Base-by-base conservation (phyloP, 2,888 invertebrate genomes). In the Cloeon dipterum region DNA sequence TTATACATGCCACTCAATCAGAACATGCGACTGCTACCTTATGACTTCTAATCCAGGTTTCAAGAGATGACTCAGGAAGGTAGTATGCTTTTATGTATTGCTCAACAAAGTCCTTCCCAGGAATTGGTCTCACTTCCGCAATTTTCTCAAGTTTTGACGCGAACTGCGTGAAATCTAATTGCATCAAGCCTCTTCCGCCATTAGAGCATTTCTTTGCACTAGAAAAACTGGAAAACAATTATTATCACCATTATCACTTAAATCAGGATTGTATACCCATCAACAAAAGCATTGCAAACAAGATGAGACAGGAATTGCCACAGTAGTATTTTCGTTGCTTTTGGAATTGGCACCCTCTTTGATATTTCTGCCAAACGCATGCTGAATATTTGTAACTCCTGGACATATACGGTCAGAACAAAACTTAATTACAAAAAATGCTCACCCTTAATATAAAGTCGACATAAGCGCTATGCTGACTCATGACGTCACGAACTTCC, bases 41-140 rank as follows among this genome's bases (percentile, higher is more conserved):
- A 52, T 88, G 79, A 26, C 79, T 76, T 44, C 69, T 67, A 5
- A 96, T 69, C 74, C 94, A 98, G 35, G 74, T 70, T 52, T 94
- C 91, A 26, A 98, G 62, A 37, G 75, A 77, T 41, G 70, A 70
- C 48, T 91, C 77, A 0, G 91, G 85, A 45, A 89, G 64, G 60
- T 98, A 98, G 54, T 81, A 98, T 0, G 94, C 93, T 54, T 96
- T 96, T 1, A 98, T 82, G 52, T 91, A 98, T 38, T 70, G 69
- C 57, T 96, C 94, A 0, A 96, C 93, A 49, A 82, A 86, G 38
- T 82, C 78, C 43, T 77, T 73, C 49, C 82, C 79, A 1, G 93
- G 88, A 13, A 88, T 64, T 3, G 89, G 89, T 50, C 75, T 74
- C 5, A 88, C 52, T 1, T 71, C 70, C 0, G 88, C 78, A 38